Percentiles rank a stretch among this genome's conserved stretches.
These are phyloP conservation scores for Eretmochelys imbricata DNA, from an alignment of 2,113 vertebrate species.

Conservation along the genomic window DNA sequence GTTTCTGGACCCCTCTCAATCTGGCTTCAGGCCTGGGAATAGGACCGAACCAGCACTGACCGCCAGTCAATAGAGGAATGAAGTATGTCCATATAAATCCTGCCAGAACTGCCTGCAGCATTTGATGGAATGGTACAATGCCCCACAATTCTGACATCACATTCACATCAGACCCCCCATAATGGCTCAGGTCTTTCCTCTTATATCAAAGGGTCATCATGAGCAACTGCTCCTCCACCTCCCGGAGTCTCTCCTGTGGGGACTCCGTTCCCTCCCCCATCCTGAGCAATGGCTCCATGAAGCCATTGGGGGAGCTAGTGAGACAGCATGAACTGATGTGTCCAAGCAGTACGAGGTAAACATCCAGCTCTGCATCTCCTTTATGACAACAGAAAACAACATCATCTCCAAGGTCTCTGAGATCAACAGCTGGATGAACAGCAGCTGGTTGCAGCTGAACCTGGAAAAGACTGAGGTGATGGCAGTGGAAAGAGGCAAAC, in stretches of 20 bases:
- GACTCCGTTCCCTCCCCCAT: background rate
- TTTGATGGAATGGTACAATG: background rate
- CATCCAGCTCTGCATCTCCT: background rate
- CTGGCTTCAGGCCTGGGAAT: background rate
- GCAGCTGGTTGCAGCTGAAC: background rate
- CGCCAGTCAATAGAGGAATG: background rate
- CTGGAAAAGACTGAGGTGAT: background rate
- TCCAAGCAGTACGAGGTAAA: background rate
- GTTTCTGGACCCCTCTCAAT: background rate
- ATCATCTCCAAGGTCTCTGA: background rate
- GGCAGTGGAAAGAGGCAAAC: background rate
- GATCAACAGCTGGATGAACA: background rate
- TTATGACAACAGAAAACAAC: background rate
- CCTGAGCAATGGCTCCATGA: background rate
- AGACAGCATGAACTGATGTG: background rate
- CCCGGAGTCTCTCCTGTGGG: background rate
- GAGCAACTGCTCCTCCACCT: background rate
- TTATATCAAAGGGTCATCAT: background rate
- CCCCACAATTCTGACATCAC: background rate
- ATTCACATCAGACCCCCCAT: background rate
- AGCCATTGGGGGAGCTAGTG: background rate
- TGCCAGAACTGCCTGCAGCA: background rate
- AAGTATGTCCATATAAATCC: background rate
- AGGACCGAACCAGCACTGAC: background rate
- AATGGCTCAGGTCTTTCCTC: background rate